Percentiles rank a stretch among this genome's conserved stretches.
phyloP scores from a whole-genome alignment of 2,113 vertebrate species.

The Pantherophis guttatus region DNA sequence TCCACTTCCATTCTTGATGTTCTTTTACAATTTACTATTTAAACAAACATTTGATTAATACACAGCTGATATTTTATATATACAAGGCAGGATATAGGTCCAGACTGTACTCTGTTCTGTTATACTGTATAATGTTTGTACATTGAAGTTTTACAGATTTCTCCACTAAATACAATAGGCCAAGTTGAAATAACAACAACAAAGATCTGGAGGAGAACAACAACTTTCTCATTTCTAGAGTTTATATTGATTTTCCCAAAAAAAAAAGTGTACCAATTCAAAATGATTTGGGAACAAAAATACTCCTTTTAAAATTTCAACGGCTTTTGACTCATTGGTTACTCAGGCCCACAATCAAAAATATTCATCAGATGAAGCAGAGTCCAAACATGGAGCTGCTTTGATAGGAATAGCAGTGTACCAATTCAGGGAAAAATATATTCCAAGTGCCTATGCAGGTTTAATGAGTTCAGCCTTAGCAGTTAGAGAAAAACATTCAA shows the following conservation, averaged over 20 bases:
- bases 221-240: not conserved
- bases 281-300: not conserved
- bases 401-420: slow-evolving; percentile 31
- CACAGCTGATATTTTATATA: not conserved
- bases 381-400: not conserved
- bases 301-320: not conserved
- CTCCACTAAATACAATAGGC: not conserved
- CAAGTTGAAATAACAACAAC: not conserved
- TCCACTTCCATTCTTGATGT: not conserved
- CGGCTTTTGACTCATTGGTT: not conserved
- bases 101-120: not conserved
- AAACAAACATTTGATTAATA: not conserved
- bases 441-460: not conserved
- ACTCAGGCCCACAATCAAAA: slow-evolving; percentile 35
- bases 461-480: slow-evolving; percentile 20
- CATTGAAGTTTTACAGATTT: not conserved
- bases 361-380: not conserved
- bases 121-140: not conserved
- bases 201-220: not conserved
- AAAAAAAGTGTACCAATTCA: not conserved
- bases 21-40: not conserved
- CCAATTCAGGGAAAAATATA: slow-evolving; percentile 15
- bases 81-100: not conserved
- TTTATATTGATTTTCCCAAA: not conserved
- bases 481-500: slow-evolving; percentile 7